phyloP scores from a whole-genome alignment of 2,888 invertebrate species.

The Sarcophaga subvicina region DNA sequence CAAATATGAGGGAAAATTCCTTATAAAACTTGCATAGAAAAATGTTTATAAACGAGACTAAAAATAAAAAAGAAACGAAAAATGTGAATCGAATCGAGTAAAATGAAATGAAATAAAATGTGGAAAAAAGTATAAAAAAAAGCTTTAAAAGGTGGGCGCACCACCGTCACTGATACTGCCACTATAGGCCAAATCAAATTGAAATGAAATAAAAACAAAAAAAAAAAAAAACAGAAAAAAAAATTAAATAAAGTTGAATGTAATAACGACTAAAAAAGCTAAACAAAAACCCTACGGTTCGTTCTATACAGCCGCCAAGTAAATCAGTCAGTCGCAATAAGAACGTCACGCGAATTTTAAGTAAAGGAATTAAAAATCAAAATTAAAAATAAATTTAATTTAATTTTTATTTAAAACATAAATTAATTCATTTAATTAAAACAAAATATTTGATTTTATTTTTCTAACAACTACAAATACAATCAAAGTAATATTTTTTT shows the following conservation, averaged over 20 bases:
- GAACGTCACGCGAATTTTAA: conserved; percentile 78
- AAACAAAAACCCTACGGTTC: conserved; percentile 74
- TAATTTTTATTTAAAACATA: conserved; percentile 50
- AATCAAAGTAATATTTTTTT: conserved; percentile 37
- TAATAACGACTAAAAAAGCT: conserved; percentile 10
- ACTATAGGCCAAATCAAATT: not conserved
- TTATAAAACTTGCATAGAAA: conserved; percentile 50
- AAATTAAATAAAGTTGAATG: conserved; percentile 6
- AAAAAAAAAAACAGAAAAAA: conserved; percentile 45
- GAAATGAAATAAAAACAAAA: conserved; percentile 53
- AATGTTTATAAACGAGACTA: conserved; percentile 51
- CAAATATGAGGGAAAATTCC: conserved; percentile 23
- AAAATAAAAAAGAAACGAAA: conserved; percentile 29
- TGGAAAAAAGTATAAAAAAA: conserved; percentile 10
- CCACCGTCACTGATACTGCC: conserved; percentile 17
- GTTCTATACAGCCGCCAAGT: conserved; percentile 73
- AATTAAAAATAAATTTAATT: conserved; percentile 58
- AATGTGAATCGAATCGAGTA: conserved; percentile 32
- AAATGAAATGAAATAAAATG: conserved; percentile 26
- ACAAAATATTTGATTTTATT: not conserved
- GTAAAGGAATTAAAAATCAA: conserved; percentile 56
- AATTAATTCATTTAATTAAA: conserved; percentile 1
- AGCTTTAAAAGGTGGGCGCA: conserved; percentile 65
- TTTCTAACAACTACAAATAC: conserved; percentile 3
- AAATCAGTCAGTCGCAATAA: conserved; percentile 79